These are phyloP conservation scores for Ictalurus furcatus DNA, from an alignment of 2,113 vertebrate species.

Conservation along the genomic window DNA sequence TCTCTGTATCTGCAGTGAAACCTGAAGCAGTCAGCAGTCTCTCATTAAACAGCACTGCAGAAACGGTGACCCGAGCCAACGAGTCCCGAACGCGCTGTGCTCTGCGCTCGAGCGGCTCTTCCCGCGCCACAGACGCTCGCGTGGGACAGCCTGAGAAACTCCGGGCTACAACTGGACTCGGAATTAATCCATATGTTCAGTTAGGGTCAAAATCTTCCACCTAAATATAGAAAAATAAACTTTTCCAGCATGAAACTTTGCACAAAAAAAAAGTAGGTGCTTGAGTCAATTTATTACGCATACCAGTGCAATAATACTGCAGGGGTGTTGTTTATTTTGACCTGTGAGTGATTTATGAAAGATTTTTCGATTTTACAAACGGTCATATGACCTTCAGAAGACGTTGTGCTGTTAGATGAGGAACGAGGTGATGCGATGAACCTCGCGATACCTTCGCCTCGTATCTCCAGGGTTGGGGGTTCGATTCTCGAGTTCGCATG, in stretches of 20 bases:
- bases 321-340: not conserved
- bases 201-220: not conserved
- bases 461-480: too few relatives aligned
- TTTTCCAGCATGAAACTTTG: not conserved
- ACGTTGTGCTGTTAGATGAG: too few relatives aligned
- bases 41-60: constrained; percentile 20
- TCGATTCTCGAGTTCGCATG: too few relatives aligned
- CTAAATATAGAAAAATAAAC: not conserved
- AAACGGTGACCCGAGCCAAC: not conserved
- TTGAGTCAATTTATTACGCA: not conserved
- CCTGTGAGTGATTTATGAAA: not conserved
- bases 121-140: not conserved
- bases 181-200: not conserved
- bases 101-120: not conserved
- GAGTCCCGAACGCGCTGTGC: not conserved
- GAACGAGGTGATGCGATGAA: too few relatives aligned
- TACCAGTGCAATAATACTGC: not conserved
- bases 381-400: not conserved
- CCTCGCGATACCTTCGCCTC: too few relatives aligned
- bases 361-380: not conserved
- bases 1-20: constrained; percentile 8
- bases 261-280: not conserved
- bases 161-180: not conserved
- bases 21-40: constrained; percentile 11
- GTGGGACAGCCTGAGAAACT: constrained; percentile 2